Percentiles rank a stretch among this genome's conserved stretches.
phyloP scores from a whole-genome alignment of 2,797 vertebrate genomes.

The Siniperca undulata region DNA sequence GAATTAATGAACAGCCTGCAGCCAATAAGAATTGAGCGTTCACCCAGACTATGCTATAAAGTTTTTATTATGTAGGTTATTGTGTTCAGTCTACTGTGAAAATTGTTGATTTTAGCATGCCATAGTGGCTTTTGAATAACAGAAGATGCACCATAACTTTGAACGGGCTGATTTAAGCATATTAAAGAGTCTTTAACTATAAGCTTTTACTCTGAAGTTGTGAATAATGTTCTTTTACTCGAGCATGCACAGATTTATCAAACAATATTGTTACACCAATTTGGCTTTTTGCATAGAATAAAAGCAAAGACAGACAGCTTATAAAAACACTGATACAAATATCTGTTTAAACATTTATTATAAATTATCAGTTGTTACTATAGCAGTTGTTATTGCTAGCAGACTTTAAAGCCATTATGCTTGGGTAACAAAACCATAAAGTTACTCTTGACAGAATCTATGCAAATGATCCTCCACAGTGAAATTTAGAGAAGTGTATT shows the following conservation, averaged over 20 bases:
- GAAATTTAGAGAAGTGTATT: not conserved
- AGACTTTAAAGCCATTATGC: slow-evolving; percentile 15
- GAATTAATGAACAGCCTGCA: no score
- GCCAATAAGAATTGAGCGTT: no score
- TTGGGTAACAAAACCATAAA: not conserved
- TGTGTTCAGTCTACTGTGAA: not conserved
- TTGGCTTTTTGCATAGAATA: not conserved
- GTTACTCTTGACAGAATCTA: not conserved
- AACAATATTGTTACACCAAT: not conserved
- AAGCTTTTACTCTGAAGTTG: not conserved
- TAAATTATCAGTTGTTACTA: slow-evolving; percentile 19
- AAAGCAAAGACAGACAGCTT: not conserved
- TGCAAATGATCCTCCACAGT: not conserved
- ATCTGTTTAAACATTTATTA: slow-evolving; percentile 29
- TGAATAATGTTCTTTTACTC: not conserved
- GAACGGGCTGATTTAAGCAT: not conserved
- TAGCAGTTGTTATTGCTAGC: slow-evolving; percentile 29
- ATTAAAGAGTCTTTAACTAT: not conserved
- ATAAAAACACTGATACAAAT: not conserved
- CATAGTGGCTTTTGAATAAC: not conserved
- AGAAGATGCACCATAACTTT: no score
- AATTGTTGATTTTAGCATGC: not conserved
- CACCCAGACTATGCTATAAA: no score
- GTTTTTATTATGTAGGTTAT: no score
- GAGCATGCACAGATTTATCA: not conserved